Percentiles rank a stretch among this genome's conserved stretches.
Evolutionary conservation across 2,888 invertebrate species (phyloP).

Genomic region (Lathronympha strigana): DNA sequence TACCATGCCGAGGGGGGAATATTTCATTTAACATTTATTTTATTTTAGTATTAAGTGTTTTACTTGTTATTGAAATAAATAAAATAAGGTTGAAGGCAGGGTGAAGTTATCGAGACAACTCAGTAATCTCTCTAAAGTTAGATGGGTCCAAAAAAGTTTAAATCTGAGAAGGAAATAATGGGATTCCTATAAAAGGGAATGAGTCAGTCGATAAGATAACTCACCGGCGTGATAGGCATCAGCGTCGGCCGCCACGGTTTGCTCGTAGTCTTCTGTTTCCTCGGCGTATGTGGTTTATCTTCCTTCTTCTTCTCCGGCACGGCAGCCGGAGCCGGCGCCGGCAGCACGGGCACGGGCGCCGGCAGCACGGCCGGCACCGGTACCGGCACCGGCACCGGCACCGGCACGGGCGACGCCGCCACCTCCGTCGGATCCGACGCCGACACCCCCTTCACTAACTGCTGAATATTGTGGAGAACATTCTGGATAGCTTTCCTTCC

Average conservation of each 20-base stretch:
- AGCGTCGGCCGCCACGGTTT: constrained; percentile 90
- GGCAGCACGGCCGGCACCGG: not conserved
- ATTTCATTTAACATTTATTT: too few relatives aligned
- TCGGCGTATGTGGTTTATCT: constrained; percentile 62
- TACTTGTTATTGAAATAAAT: too few relatives aligned
- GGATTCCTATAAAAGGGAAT: too few relatives aligned
- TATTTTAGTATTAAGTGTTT: too few relatives aligned
- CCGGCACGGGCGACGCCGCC: constrained; percentile 66
- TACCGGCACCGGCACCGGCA: constrained; percentile 60
- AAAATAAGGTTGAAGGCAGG: too few relatives aligned
- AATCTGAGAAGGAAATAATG: too few relatives aligned
- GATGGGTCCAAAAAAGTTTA: too few relatives aligned
- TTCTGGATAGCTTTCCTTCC: constrained; percentile 78
- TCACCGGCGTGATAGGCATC: constrained; percentile 86
- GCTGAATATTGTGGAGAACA: constrained; percentile 78
- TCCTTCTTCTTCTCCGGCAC: constrained; percentile 69
- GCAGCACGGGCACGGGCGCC: constrained; percentile 54
- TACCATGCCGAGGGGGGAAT: too few relatives aligned
- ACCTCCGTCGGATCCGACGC: constrained; percentile 77
- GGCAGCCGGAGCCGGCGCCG: constrained; percentile 58
- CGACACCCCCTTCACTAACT: constrained; percentile 76
- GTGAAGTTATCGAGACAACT: too few relatives aligned
- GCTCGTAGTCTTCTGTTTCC: constrained; percentile 79
- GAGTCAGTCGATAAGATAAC: constrained; percentile 41
- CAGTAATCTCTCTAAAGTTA: too few relatives aligned